Evolutionary conservation across 2,888 invertebrate genomes (phyloP), one percentile per base, ranked within the genome.

Genomic region (Eudemis profundana): DNA sequence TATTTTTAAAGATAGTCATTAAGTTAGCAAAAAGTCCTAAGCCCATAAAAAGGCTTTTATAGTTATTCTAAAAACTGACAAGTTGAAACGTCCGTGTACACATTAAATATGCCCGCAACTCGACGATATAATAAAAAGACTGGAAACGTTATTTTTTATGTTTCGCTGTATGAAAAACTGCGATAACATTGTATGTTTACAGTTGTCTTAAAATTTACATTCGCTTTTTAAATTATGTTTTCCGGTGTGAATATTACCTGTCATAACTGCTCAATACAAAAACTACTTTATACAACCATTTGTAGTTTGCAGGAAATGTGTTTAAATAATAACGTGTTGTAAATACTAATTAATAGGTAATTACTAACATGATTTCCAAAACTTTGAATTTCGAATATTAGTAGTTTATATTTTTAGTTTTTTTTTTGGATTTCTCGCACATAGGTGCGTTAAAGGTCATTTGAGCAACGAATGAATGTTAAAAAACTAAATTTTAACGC

Each of bases 31-130:
- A 59, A 65, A 65, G 38, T 19, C 46, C 17, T 33, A 29, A 19
- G 44, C 27, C 14, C 4, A n/a, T 44, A 65, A 59, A 64, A 59
- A 46, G 10, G n/a, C 36, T 33, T 56, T 40, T 57, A 21, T 59
- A 46, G 46, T 14, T 51, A 64, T 46, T 65, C 27, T 65, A 59
- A 59, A 65, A 65, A 42, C 64, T 59, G 59, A 59, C 64, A 59
- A 51, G 38, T 59, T 14, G 14, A 21, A 46, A 59, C 44, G 59
- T 64, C 27, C 36, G 64, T 59, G 19, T 53, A 29, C 51, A 59
- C 56, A 46, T 59, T 36, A 51, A 59, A 65, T 27, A 14, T 49
- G 44, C 53, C 33, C 19, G 19, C 63, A n/a, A 50, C 47, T 33
- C 56, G 29, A 59, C 36, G 27, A 38, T 15, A 38, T 36, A 65